Conservation (phyloP, 2,888 invertebrate genomes). For the Mesochorus sp. region DNA sequence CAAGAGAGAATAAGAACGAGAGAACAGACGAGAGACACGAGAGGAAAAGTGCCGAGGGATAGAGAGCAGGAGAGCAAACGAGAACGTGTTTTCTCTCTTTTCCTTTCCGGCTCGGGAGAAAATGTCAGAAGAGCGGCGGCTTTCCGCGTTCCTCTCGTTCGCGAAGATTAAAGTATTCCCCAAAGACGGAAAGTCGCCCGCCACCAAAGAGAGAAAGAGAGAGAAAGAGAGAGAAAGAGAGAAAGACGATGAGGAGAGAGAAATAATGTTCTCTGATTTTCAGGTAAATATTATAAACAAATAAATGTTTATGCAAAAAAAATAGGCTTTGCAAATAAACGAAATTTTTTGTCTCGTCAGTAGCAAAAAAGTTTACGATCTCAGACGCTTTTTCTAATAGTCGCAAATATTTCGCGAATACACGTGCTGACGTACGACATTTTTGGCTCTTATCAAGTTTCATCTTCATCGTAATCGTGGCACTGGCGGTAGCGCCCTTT, state of each 20-base stretch:
- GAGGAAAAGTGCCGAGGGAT: not conserved
- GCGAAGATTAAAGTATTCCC: conserved; percentile 61
- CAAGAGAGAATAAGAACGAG: conserved; percentile 34
- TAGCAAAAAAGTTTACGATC: not conserved
- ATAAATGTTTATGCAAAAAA: conserved; percentile 3
- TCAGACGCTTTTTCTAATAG: not conserved
- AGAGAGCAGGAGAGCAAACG: conserved; percentile 23
- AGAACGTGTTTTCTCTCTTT: conserved; percentile 20
- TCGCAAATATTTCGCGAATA: not conserved
- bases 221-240: not conserved
- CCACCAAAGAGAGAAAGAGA: not conserved
- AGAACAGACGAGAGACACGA: conserved; percentile 1
- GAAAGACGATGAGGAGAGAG: not conserved
- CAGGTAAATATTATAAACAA: not conserved
- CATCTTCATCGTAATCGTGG: conserved; percentile 30
- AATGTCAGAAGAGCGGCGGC: conserved; percentile 24
- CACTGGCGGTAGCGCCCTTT: conserved; percentile 60
- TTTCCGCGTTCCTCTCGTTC: conserved; percentile 49
- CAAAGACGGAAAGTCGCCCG: conserved; percentile 48
- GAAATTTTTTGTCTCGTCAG: not conserved
- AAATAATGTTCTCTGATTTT: not conserved
- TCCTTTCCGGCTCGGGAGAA: conserved; percentile 38
- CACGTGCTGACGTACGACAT: conserved; percentile 33
- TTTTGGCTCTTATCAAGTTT: conserved; percentile 48
- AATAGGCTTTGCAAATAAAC: too few relatives aligned